Evolutionary conservation across 2,113 vertebrate species (phyloP).

Genomic region (Platichthys flesus): DNA sequence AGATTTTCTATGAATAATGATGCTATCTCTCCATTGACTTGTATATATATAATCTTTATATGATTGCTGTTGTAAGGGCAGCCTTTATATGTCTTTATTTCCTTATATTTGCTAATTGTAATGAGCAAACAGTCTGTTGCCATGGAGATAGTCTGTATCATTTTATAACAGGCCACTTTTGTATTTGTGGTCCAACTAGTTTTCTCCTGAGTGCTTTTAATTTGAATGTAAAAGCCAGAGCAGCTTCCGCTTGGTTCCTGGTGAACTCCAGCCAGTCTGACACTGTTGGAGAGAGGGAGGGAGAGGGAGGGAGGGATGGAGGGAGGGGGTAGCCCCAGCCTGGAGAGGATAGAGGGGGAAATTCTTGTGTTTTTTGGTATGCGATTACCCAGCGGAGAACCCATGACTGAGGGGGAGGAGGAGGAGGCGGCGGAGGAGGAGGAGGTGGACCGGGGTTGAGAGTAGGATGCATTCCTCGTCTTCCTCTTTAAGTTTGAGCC

Average conservation of each 20-base stretch:
- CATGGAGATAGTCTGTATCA: neutral
- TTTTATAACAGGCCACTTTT: neutral
- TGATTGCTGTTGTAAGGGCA: no score
- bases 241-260: constrained; percentile 36
- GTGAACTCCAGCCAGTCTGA: constrained; percentile 16
- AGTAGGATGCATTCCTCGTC: constrained; percentile 69
- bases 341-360: constrained; percentile 63
- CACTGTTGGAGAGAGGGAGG: neutral
- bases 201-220: constrained; percentile 28
- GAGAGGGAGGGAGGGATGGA: constrained; percentile 6
- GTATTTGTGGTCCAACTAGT: neutral
- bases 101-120: neutral
- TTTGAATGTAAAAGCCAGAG: neutral
- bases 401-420: constrained; percentile 67
- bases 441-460: constrained; percentile 45
- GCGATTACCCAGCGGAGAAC: constrained; percentile 75
- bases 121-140: no score
- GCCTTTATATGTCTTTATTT: neutral
- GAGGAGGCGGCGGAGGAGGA: neutral
- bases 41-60: no score
- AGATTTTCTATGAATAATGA: no score
- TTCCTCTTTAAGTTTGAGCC: constrained; percentile 71
- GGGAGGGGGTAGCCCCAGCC: constrained; percentile 24
- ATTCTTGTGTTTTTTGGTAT: constrained; percentile 78
- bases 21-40: no score